A percentile compares a stretch with the other conserved stretches of the same genome.
Evolutionary conservation across 2,888 invertebrate genomes (phyloP).

Genomic region (Nomada hirtipes): DNA sequence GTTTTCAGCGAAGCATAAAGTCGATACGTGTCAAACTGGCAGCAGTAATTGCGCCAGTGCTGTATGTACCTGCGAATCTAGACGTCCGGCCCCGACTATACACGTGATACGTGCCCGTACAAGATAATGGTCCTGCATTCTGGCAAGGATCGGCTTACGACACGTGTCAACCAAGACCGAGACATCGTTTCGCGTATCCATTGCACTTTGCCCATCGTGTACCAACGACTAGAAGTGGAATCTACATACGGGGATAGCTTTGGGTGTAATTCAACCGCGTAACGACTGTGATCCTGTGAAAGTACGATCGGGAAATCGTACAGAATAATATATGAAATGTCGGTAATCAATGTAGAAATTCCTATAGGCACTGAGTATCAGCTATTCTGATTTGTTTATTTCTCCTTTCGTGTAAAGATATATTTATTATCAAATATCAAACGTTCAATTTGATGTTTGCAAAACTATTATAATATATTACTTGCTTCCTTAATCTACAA

Average conservation of each 20-base stretch:
- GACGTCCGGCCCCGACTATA: conserved; percentile 27
- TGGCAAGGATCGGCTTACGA: conserved; percentile 65
- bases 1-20: conserved; percentile 68
- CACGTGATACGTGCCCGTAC: conserved; percentile 43
- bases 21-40: conserved; percentile 66
- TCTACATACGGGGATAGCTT: conserved; percentile 1
- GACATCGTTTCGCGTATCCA: conserved; percentile 56
- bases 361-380: too few relatives aligned
- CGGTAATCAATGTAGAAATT: not conserved
- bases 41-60: conserved; percentile 65
- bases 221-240: conserved; percentile 15
- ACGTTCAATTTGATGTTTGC: not conserved
- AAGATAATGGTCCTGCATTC: conserved; percentile 65
- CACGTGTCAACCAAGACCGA: conserved; percentile 65
- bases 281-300: not conserved
- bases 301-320: not conserved
- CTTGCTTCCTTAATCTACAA: conserved; percentile 12
- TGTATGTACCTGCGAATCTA: conserved; percentile 47
- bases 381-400: too few relatives aligned
- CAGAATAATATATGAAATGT: not conserved
- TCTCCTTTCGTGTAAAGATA: not conserved
- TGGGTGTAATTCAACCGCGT: not conserved
- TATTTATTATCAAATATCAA: not conserved
- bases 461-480: conserved; percentile 4
- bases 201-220: conserved; percentile 51